Conservation (phyloP, 1,140 invertebrate genomes). For the Ditylenchus dipsaci region DNA sequence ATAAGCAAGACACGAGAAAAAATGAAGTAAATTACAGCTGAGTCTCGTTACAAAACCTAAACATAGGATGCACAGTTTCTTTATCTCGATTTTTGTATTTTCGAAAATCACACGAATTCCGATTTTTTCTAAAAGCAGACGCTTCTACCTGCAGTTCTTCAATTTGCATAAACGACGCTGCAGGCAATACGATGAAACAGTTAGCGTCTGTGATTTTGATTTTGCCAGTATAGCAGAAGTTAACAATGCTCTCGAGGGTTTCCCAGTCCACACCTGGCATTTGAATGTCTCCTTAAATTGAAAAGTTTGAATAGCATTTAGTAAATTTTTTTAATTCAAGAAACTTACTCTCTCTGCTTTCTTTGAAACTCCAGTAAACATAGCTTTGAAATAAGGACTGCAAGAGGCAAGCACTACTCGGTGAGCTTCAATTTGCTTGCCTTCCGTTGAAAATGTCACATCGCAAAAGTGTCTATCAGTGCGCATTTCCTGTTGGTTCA, state of each 20-base stretch:
- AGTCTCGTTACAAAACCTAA: no score
- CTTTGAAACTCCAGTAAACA: conserved; percentile 84
- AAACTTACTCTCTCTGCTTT: conserved; percentile 71
- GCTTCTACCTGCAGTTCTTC: not conserved
- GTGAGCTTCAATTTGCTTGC: conserved; percentile 74
- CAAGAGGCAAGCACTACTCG: conserved; percentile 82
- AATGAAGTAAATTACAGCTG: no score
- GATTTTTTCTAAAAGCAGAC: not conserved
- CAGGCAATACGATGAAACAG: not conserved
- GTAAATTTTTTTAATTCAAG: conserved; percentile 37
- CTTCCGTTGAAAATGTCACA: no score
- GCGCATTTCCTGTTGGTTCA: no score
- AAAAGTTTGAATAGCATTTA: no score
- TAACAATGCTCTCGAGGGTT: not conserved
- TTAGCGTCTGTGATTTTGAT: not conserved
- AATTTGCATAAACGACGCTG: not conserved
- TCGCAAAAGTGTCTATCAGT: no score
- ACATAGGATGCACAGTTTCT: no score
- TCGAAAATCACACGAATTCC: no score
- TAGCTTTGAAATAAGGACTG: conserved; percentile 83
- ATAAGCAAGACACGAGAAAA: no score
- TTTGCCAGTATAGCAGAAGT: not conserved
- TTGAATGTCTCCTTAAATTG: conserved; percentile 70
- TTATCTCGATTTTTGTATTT: no score
- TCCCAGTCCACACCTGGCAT: not conserved